Conservation (phyloP, 2,797 vertebrate genomes). For the Fundulus diaphanus region DNA sequence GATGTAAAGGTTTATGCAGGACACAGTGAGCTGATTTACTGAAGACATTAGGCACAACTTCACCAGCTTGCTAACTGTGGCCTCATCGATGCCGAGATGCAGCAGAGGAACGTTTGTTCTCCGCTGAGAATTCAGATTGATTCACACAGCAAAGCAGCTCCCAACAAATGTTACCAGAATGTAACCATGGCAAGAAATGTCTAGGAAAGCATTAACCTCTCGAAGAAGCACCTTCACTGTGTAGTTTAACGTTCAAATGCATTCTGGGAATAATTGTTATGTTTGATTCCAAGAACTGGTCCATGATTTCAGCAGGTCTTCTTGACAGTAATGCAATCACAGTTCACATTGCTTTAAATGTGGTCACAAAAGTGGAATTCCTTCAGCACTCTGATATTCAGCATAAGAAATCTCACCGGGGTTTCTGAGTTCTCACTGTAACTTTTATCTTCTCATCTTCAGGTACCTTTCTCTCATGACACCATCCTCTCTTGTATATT, state of each 20-base stretch:
- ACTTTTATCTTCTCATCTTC: conserved; percentile 50
- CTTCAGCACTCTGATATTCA: conserved; percentile 36
- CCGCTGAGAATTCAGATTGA: conserved; percentile 56
- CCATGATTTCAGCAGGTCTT: conserved; percentile 38
- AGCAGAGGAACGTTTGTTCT: conserved; percentile 56
- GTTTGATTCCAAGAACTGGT: conserved; percentile 32
- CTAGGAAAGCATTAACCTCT: conserved; percentile 32
- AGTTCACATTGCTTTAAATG: conserved; percentile 74
- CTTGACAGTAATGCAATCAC: conserved; percentile 41
- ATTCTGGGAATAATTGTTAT: conserved; percentile 38
- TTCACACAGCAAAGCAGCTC: conserved; percentile 53
- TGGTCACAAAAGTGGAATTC: conserved; percentile 55
- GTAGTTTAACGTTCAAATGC: conserved; percentile 41
- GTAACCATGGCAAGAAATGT: conserved; percentile 46
- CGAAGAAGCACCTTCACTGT: conserved; percentile 29
- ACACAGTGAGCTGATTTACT: conserved; percentile 70
- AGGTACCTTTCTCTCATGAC: conserved; percentile 54
- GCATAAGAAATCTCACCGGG: conserved; percentile 33
- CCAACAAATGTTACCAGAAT: conserved; percentile 47
- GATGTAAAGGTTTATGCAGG: conserved; percentile 77
- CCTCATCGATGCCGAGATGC: conserved; percentile 65
- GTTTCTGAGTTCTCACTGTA: conserved; percentile 52
- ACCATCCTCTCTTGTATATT: conserved; percentile 48
- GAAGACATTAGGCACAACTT: conserved; percentile 78
- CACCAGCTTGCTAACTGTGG: conserved; percentile 73